phyloP scores from a whole-genome alignment of 1,140 invertebrate genomes.

The Venturia canescens region DNA sequence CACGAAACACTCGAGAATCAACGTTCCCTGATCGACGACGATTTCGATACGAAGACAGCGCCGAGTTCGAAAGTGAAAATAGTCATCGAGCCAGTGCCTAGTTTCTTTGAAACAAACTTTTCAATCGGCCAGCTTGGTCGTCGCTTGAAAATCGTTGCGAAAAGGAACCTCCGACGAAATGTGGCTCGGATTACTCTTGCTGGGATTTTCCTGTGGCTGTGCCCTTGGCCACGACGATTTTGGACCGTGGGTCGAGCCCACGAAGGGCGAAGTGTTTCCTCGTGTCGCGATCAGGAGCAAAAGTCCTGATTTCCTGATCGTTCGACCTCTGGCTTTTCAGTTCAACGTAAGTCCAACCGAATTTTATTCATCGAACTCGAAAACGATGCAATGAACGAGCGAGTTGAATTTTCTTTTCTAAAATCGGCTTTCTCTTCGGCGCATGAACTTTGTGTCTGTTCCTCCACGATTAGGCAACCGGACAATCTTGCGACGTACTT shows the following conservation, averaged over 20 bases:
- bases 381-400: neutral
- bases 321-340: conserved; percentile 58
- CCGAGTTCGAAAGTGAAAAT: no score
- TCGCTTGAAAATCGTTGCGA: no score
- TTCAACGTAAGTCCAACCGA: conserved; percentile 64
- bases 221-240: conserved; percentile 57
- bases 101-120: no score
- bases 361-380: neutral
- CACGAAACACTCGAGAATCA: neutral
- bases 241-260: conserved; percentile 68
- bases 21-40: no score
- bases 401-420: no score
- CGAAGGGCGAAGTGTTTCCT: conserved; percentile 75
- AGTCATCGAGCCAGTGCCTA: no score
- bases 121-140: no score
- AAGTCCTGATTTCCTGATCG: conserved; percentile 53
- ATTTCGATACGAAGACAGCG: no score
- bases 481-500: conserved; percentile 78
- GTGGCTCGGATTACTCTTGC: neutral
- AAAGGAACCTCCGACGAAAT: neutral
- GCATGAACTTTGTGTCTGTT: no score
- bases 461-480: conserved; percentile 62
- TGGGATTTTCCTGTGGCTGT: neutral
- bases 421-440: no score
- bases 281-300: conserved; percentile 47